These are phyloP conservation scores for Halictus quadricinctus DNA, from an alignment of 2,888 invertebrate genomes.

Conservation along the genomic window DNA sequence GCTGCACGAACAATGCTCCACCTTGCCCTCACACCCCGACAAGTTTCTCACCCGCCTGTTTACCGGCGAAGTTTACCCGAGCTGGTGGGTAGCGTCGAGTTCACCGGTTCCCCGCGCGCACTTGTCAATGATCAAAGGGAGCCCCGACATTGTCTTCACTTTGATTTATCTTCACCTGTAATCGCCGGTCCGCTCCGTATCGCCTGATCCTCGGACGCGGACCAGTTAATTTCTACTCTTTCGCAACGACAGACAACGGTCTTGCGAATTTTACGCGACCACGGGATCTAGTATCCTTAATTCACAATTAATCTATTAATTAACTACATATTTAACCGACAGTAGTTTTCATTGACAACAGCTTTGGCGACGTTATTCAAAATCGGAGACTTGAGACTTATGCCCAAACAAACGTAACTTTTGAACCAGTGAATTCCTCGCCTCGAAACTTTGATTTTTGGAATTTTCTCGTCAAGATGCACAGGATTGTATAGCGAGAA, in stretches of 20 bases:
- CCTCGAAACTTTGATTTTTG: too few relatives aligned
- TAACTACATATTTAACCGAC: too few relatives aligned
- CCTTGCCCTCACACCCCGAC: not conserved
- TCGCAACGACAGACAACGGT: not conserved
- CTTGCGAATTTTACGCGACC: not conserved
- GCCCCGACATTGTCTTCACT: conserved; percentile 25
- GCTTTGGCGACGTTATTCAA: too few relatives aligned
- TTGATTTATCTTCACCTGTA: conserved; percentile 36
- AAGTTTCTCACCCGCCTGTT: conserved; percentile 51
- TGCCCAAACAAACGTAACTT: too few relatives aligned
- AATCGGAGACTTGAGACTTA: too few relatives aligned
- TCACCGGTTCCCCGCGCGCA: conserved; percentile 43
- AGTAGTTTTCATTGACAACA: too few relatives aligned
- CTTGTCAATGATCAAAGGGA: conserved; percentile 63
- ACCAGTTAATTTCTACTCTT: not conserved
- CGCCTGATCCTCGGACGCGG: not conserved
- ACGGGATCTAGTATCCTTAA: too few relatives aligned
- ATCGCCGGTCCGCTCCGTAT: conserved; percentile 16
- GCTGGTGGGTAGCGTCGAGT: conserved; percentile 43
- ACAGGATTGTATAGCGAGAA: too few relatives aligned
- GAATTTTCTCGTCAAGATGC: too few relatives aligned
- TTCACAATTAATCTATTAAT: too few relatives aligned
- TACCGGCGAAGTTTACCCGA: conserved; percentile 61
- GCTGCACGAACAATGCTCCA: conserved; percentile 54
- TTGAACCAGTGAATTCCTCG: too few relatives aligned